Base-by-base conservation (phyloP, 2,113 vertebrate genomes). In the Amazona guildingii region DNA sequence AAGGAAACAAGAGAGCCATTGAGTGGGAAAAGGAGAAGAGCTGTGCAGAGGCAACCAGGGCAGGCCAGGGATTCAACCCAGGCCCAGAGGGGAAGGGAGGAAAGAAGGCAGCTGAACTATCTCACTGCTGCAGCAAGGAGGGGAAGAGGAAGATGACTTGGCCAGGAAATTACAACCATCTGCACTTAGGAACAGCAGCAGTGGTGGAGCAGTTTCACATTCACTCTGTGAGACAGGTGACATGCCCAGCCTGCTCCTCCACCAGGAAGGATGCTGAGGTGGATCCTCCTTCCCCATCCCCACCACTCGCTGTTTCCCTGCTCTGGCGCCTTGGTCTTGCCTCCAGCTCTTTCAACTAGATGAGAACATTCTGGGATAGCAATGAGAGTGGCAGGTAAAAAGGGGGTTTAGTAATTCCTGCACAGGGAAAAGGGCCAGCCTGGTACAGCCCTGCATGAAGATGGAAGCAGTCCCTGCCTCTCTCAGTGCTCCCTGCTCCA, bases 1-100 rank as follows among this genome's bases (percentile, higher is more conserved):
- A 73, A 4, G 13, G 75, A 72, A 95, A 97, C 82, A 97, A 98
- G 93, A 82, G 57, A 82, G 44, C 76, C 76, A 88, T 19, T 93
- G 94, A 95, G 63, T 77, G 24, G 69, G 63, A 85, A 29, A 90
- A 83, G 41, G 24, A 81, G 83, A 92, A 93, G 19, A 94, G 54
- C 70, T 0, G 0, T 52, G 74, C 15, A 88, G 57, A 90, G 77
- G 70, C 74, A 93, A 72, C 12, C 17, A 74, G 81, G 44, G 37
- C 17, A 92, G 83, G 88, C n/a, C 78, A 69, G 81, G 62, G 86
- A 82, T 73, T 83, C 35, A 64, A 82, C 37, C 52, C 77, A 86
- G 77, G 52, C 67, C 39, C 77, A 69, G 43, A 89, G 41, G 49
- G 15, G 46, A 86, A 83, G 59, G 55, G 35, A 90, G 33, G 41